Evolutionary conservation across 2,888 invertebrate species (phyloP).

Genomic region (Drosophila pegasa): DNA sequence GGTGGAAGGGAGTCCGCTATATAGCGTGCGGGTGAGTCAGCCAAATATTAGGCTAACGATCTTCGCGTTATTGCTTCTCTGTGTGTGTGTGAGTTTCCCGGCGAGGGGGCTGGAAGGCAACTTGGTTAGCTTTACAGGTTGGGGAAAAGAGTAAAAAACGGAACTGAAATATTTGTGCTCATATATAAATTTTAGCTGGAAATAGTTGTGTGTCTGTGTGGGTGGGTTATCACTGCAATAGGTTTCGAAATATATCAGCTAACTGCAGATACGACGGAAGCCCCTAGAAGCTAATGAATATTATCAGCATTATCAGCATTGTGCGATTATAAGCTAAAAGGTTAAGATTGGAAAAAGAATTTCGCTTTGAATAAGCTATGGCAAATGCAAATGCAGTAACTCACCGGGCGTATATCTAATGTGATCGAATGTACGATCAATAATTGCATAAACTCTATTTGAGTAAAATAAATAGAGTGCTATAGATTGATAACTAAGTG

Average conservation of each 20-base stretch:
- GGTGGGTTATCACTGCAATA: conserved; percentile 12
- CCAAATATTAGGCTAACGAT: conserved; percentile 26
- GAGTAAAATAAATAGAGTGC: not conserved
- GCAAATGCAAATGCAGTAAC: conserved; percentile 13
- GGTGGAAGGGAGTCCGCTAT: conserved; percentile 21
- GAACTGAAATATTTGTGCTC: too few relatives aligned
- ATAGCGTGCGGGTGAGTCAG: conserved; percentile 33
- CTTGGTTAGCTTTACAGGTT: conserved; percentile 31
- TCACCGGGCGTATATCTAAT: conserved; percentile 11
- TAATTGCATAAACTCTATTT: not conserved
- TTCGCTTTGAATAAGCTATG: conserved; percentile 23
- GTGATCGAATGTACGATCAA: not conserved
- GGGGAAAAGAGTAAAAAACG: too few relatives aligned
- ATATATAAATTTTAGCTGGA: too few relatives aligned
- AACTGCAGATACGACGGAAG: conserved; percentile 46
- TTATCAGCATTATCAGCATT: conserved; percentile 37
- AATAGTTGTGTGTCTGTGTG: not conserved
- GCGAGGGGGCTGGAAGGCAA: conserved; percentile 16
- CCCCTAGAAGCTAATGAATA: conserved; percentile 36
- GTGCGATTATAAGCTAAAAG: conserved; percentile 12
- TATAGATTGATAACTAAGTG: conserved; percentile 1
- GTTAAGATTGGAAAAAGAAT: conserved; percentile 35
- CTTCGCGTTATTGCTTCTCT: conserved; percentile 3
- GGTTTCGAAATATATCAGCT: conserved; percentile 16
- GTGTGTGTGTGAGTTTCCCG: conserved; percentile 4